Evolutionary conservation across 1,140 invertebrate genomes (phyloP), one percentile per base, ranked within the genome.

Genomic region (Leptopilina clavipes): DNA sequence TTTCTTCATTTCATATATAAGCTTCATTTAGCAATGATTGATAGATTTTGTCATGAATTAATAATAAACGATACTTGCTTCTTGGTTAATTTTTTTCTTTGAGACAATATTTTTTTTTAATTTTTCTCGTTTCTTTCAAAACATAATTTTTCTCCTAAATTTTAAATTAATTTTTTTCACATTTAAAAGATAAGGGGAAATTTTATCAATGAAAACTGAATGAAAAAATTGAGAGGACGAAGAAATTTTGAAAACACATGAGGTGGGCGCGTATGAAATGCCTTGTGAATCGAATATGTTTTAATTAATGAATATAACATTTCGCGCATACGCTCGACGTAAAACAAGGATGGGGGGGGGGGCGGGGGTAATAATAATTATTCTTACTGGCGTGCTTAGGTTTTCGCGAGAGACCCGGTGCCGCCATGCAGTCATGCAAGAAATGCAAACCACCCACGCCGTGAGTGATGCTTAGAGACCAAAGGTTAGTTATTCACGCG

Each of bases 401-500:
- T 86, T 86, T 75, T n/a, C n/a, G n/a, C 79, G 37, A 1, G 37
- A 85, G 81, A 81, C 78, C 81, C 76, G 74, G 78, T 83, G 79
- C 82, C 86, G 83, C 74, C 82, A 77, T 82, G 82, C 82, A 85
- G 79, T 83, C 84, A 79, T 82, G 86, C 85, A 89, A 88, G 86
- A 88, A 89, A 88, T 86, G 75, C 84, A 79, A 84, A 83, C 87
- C 86, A 87, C 87, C 86, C 86, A 86, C 82, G 81, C 80, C 72
- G 76, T 79, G 81, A 79, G 81, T 81, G 81, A 77, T 77, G 71
- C 79, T 80, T 78, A 77, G 81, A 75, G 85, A 84, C 82, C 85
- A 89, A 85, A 87, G 84, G 86, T 88, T 87, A 85, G 83, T 87
- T 86, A 88, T 88, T 88, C 86, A 87, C 82, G 88, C 88, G 85